Conservation (phyloP, 1,140 invertebrate genomes). For the Pseudomyrmex sp. region DNA sequence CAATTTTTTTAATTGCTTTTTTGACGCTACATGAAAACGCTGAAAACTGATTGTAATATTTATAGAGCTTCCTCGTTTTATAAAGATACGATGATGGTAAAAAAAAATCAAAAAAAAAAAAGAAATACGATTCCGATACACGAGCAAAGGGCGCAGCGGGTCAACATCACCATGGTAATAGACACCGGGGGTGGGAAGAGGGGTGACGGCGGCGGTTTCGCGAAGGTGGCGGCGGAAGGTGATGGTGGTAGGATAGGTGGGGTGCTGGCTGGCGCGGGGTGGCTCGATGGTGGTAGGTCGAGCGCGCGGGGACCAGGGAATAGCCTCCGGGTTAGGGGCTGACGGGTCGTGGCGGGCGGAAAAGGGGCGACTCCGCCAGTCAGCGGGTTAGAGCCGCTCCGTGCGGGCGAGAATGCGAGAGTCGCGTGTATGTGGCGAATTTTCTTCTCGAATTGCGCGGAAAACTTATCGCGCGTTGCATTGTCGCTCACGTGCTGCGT, state of each 20-base stretch:
- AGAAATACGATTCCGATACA: neutral
- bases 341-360: conserved; percentile 77
- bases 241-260: conserved; percentile 59
- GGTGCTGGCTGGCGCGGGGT: conserved; percentile 57
- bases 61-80: neutral
- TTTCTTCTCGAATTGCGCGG: neutral
- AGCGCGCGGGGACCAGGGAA: conserved; percentile 67
- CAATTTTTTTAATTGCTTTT: neutral
- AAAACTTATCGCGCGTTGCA: neutral
- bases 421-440: conserved; percentile 45
- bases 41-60: conserved; percentile 20
- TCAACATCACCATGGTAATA: conserved; percentile 43
- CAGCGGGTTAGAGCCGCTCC: conserved; percentile 80
- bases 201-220: conserved; percentile 49
- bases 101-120: neutral
- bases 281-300: conserved; percentile 60
- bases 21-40: neutral
- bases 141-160: conserved; percentile 1
- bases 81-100: neutral
- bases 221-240: conserved; percentile 62
- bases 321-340: conserved; percentile 77
- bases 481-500: neutral
- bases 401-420: conserved; percentile 71
- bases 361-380: conserved; percentile 82
- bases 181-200: conserved; percentile 13